These are phyloP conservation scores for Phrynocephalus forsythii DNA, from an alignment of 2,797 vertebrate species.

Conservation along the genomic window DNA sequence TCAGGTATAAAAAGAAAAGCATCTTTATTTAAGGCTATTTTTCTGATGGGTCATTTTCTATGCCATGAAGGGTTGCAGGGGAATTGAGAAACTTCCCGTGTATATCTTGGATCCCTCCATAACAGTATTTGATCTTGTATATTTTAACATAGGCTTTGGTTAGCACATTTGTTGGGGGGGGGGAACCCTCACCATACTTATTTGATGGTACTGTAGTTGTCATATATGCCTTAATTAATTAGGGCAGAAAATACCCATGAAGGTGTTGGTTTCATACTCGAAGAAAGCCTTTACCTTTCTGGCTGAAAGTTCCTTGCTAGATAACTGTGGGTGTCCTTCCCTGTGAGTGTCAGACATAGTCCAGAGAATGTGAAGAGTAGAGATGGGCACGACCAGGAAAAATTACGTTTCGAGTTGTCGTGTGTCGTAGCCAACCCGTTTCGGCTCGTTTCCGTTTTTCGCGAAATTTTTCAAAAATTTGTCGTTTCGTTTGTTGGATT, in stretches of 20 bases:
- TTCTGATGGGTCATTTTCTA: not conserved
- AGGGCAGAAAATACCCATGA: constrained; percentile 46
- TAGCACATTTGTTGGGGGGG: not conserved
- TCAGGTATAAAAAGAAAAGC: no score
- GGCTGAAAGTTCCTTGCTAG: not conserved
- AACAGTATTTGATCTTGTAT: not conserved
- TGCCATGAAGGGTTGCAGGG: not conserved
- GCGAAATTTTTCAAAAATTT: no score
- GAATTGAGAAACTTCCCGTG: not conserved
- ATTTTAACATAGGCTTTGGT: not conserved
- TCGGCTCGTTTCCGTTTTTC: no score
- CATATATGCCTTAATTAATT: constrained; percentile 13
- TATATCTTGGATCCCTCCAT: not conserved
- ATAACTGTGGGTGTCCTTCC: not conserved
- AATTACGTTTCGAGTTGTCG: no score
- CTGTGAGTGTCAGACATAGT: not conserved
- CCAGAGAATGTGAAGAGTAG: not conserved
- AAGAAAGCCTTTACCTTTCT: not conserved
- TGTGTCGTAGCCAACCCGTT: no score
- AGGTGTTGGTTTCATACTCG: constrained; percentile 29
- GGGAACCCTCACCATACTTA: fast-evolving
- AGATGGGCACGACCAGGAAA: no score
- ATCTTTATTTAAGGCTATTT: not conserved
- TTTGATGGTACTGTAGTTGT: not conserved
- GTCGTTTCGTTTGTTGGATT: no score